Percentiles rank a stretch among this genome's conserved stretches.
These are phyloP conservation scores for Euspilapteryx auroguttella DNA, from an alignment of 2,888 invertebrate genomes.

Conservation along the genomic window DNA sequence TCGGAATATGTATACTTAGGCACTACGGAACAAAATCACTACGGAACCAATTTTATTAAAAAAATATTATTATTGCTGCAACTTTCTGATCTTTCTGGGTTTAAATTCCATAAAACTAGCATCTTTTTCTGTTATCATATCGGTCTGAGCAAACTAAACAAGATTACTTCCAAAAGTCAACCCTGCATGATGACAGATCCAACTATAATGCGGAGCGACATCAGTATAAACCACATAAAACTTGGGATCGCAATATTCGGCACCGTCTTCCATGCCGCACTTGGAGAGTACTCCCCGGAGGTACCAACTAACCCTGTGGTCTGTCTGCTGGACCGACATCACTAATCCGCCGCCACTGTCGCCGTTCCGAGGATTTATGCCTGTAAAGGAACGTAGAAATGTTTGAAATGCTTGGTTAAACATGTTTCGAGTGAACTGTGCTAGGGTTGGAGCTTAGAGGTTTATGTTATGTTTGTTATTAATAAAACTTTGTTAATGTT, in stretches of 20 bases:
- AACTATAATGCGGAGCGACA: slow-evolving; percentile 39
- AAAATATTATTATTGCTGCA: no score
- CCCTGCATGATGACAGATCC: slow-evolving; percentile 38
- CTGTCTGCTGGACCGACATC: slow-evolving; percentile 28
- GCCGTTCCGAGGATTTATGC: slow-evolving; percentile 62
- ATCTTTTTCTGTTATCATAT: not conserved
- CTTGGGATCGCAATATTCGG: slow-evolving; percentile 23
- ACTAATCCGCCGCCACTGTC: slow-evolving; percentile 66
- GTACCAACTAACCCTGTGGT: slow-evolving; percentile 37
- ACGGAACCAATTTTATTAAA: no score
- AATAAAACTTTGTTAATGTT: no score
- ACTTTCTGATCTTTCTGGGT: no score
- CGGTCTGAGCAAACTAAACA: no score
- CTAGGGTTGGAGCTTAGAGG: not conserved
- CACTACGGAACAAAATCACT: no score
- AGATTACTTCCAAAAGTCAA: no score
- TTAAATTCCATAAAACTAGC: slow-evolving; percentile 13
- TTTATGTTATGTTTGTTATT: no score
- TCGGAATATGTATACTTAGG: no score
- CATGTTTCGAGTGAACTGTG: not conserved
- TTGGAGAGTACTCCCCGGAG: slow-evolving; percentile 42
- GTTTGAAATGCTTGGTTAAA: slow-evolving; percentile 3
- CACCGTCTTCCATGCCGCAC: slow-evolving; percentile 24
- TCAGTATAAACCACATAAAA: slow-evolving; percentile 40
- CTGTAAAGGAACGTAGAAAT: slow-evolving; percentile 16